phyloP scores from a whole-genome alignment of 2,113 vertebrate species.

The Chrysochloris asiatica region DNA sequence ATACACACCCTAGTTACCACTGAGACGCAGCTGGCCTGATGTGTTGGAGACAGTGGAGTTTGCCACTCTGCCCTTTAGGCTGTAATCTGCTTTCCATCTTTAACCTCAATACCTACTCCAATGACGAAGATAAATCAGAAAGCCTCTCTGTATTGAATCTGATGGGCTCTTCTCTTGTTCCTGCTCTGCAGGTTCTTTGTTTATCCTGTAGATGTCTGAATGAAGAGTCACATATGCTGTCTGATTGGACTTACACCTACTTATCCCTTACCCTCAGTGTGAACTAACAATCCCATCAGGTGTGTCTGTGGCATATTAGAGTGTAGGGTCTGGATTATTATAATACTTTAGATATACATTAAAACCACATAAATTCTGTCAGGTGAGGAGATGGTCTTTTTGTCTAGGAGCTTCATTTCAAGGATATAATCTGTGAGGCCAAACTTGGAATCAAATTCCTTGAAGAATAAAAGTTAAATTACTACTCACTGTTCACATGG shows the following conservation, averaged over 20 bases:
- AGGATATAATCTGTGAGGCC: not conserved
- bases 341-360: not conserved
- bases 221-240: not conserved
- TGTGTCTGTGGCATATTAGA: not conserved
- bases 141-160: not conserved
- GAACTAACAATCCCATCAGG: not conserved
- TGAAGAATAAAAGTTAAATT: not conserved
- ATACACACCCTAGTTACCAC: not conserved
- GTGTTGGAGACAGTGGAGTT: not conserved
- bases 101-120: not conserved
- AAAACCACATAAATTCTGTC: not conserved
- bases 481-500: not conserved
- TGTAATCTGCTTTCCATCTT: not conserved
- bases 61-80: not conserved
- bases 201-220: slow-evolving; percentile 5
- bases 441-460: not conserved
- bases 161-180: not conserved
- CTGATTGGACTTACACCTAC: not conserved
- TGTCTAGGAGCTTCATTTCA: not conserved
- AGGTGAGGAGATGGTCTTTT: not conserved
- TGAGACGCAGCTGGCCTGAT: not conserved
- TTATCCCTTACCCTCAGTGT: not conserved
- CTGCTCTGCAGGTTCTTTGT: slow-evolving; percentile 5
- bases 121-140: not conserved
- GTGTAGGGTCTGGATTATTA: not conserved